Conservation (phyloP, 2,113 vertebrate species). For the Oxygymnocypris stewartii region DNA sequence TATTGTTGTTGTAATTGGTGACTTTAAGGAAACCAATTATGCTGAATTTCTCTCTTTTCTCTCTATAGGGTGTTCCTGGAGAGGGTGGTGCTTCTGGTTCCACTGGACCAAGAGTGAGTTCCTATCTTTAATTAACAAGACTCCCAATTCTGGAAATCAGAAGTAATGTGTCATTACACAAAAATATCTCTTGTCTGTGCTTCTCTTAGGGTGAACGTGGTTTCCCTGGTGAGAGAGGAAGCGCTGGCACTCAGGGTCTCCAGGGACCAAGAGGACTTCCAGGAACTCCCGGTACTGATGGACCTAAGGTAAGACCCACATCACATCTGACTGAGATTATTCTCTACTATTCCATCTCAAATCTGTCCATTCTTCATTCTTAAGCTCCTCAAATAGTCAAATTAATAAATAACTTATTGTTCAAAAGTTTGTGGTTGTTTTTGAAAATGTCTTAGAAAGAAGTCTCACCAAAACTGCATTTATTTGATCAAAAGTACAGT, state of each 20-base stretch:
- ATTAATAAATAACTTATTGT: neutral
- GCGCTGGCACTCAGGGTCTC: constrained; percentile 88
- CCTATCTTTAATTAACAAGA: constrained; percentile 20
- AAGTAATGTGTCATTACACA: neutral
- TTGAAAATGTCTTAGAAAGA: too few relatives aligned
- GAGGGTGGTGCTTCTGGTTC: constrained; percentile 87
- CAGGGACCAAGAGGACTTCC: constrained; percentile 92
- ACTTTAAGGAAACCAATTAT: neutral
- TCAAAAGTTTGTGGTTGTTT: neutral
- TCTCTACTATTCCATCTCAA: neutral
- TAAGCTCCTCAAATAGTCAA: neutral
- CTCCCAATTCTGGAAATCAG: neutral
- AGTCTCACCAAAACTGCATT: neutral
- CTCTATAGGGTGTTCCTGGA: constrained; percentile 88
- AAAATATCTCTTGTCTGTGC: constrained; percentile 27
- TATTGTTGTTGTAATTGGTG: neutral
- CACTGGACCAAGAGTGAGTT: constrained; percentile 91
- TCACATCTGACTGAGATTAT: neutral
- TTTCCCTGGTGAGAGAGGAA: constrained; percentile 95
- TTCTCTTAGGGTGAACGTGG: constrained; percentile 87
- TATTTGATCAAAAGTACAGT: neutral
- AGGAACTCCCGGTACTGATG: constrained; percentile 93
- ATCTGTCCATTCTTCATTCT: neutral
- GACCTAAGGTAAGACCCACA: constrained; percentile 85
- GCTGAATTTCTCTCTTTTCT: constrained; percentile 26